These are phyloP conservation scores for Gonioctena quinquepunctata DNA, from an alignment of 1,140 invertebrate species.

Conservation along the genomic window DNA sequence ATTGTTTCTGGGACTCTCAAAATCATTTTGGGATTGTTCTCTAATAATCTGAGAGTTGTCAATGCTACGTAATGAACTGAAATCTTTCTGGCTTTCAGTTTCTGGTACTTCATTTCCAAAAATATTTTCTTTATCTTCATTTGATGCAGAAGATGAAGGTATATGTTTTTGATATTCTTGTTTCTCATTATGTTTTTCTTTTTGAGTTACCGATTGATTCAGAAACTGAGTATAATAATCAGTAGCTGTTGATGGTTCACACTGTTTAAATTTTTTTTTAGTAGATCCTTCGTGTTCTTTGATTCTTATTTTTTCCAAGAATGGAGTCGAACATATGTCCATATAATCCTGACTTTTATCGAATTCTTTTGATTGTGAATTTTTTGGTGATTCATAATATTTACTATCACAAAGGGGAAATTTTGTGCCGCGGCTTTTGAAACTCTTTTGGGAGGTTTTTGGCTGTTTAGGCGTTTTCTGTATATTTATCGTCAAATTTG, in stretches of 20 bases:
- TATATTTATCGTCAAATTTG: not conserved
- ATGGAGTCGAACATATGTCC: not conserved
- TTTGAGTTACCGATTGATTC: not conserved
- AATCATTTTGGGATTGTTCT: not conserved
- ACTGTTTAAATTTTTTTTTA: not conserved
- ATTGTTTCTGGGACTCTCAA: not conserved
- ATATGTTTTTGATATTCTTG: not conserved
- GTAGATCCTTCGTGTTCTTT: not conserved
- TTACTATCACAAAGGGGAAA: conserved; percentile 14
- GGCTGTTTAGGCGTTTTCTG: conserved; percentile 1
- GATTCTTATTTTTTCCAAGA: not conserved
- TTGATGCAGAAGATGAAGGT: not conserved
- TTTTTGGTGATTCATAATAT: not conserved
- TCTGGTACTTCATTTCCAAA: not conserved
- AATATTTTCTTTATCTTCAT: not conserved
- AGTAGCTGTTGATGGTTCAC: not conserved
- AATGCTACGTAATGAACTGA: not conserved
- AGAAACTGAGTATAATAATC: not conserved
- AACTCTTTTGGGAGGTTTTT: not conserved
- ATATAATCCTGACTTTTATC: conserved; percentile 2
- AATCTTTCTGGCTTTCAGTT: not conserved
- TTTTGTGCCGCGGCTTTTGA: not conserved
- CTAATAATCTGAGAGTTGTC: not conserved
- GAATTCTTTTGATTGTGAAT: not conserved
- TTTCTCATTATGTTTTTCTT: not conserved